phyloP scores from a whole-genome alignment of 2,797 vertebrate species.

The Staurois parvus region DNA sequence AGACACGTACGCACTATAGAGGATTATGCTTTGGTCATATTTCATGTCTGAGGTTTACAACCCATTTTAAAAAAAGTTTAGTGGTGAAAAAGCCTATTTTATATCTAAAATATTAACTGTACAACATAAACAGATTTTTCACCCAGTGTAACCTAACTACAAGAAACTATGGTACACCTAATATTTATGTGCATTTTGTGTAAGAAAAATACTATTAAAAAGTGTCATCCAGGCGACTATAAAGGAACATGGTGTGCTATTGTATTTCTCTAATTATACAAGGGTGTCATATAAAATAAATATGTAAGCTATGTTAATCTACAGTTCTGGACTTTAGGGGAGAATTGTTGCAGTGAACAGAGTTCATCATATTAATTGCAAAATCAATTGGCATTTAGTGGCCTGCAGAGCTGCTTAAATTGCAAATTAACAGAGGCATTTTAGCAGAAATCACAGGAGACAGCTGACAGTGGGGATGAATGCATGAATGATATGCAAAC shows the following conservation, averaged over 20 bases:
- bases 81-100: not conserved
- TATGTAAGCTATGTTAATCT: conserved; percentile 29
- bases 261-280: conserved; percentile 49
- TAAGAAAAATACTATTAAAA: conserved; percentile 13
- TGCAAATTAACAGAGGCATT: conserved; percentile 52
- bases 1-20: too few relatives aligned
- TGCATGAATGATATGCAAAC: conserved; percentile 25
- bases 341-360: conserved; percentile 37
- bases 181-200: not conserved
- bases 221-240: conserved; percentile 35
- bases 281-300: conserved; percentile 21
- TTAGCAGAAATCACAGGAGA: conserved; percentile 42
- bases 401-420: conserved; percentile 43
- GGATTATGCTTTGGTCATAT: too few relatives aligned
- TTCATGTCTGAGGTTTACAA: too few relatives aligned
- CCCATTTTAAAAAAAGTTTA: too few relatives aligned
- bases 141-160: not conserved
- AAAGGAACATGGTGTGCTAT: not conserved
- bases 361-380: conserved; percentile 54
- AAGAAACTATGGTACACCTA: not conserved
- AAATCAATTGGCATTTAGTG: conserved; percentile 55
- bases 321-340: conserved; percentile 15
- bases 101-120: not conserved
- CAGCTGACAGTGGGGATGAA: conserved; percentile 14
- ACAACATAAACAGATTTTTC: not conserved